phyloP scores from a whole-genome alignment of 2,797 vertebrate genomes.

The Sitta carolinensis region DNA sequence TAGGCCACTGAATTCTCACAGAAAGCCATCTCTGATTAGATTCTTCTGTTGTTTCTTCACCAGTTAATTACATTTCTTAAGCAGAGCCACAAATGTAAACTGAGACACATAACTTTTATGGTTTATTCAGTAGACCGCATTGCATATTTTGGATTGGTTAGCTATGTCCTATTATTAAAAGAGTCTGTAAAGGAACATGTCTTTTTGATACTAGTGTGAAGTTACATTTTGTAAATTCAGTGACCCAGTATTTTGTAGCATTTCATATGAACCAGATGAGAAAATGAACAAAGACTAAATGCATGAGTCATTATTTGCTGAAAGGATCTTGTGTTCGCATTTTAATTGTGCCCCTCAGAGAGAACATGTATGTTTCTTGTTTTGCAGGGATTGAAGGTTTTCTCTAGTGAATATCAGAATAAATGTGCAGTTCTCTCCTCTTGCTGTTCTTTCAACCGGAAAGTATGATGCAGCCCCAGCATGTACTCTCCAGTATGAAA shows the following conservation, averaged over 20 bases:
- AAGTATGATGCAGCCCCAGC: constrained; percentile 47
- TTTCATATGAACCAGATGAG: neutral
- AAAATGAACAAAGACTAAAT: constrained; percentile 48
- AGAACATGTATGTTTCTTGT: neutral
- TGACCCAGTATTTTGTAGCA: constrained; percentile 52
- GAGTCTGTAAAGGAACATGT: neutral
- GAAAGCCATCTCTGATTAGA: neutral
- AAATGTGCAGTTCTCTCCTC: constrained; percentile 45
- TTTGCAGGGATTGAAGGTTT: neutral
- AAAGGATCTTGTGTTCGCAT: neutral
- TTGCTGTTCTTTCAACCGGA: constrained; percentile 29
- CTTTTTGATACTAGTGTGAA: constrained; percentile 1
- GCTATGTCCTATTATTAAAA: neutral
- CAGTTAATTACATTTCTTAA: neutral
- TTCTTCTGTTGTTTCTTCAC: neutral
- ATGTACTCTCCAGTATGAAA: neutral
- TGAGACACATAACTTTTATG: neutral
- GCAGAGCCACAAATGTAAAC: neutral
- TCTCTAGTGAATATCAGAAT: constrained; percentile 10
- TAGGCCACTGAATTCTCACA: neutral
- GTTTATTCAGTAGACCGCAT: neutral
- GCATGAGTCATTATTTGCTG: constrained; percentile 49
- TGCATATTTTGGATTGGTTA: neutral
- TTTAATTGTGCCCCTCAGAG: neutral
- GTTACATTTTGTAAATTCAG: constrained; percentile 47